phyloP scores from a whole-genome alignment of 2,888 invertebrate genomes.

The Meganola albula region DNA sequence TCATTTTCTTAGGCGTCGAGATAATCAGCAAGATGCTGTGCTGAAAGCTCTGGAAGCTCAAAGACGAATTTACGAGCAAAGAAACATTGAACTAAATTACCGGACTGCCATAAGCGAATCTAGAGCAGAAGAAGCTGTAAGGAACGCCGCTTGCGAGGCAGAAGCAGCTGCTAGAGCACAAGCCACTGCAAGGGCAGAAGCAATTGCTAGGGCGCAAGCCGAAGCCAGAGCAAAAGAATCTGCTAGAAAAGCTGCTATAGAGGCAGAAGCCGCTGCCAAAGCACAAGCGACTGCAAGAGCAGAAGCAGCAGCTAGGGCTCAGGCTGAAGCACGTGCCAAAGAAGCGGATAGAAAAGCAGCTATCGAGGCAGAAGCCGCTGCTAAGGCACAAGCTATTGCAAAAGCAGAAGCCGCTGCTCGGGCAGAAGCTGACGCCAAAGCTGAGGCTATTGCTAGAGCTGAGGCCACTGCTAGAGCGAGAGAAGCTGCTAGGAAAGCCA shows the following conservation, averaged over 20 bases:
- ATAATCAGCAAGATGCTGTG: too few relatives aligned
- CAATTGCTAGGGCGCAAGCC: not conserved
- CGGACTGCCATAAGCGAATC: too few relatives aligned
- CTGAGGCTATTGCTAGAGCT: not conserved
- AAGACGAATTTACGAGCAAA: too few relatives aligned
- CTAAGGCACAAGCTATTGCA: not conserved
- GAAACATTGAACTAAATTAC: too few relatives aligned
- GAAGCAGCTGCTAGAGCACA: not conserved
- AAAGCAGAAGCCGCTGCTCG: not conserved
- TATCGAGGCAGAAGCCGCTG: not conserved
- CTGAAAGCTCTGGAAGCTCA: too few relatives aligned
- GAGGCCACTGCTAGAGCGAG: not conserved
- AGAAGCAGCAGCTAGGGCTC: constrained; percentile 9
- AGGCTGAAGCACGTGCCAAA: not conserved
- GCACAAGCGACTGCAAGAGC: constrained; percentile 10
- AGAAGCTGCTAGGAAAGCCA: not conserved
- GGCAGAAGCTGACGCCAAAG: not conserved
- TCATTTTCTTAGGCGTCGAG: too few relatives aligned
- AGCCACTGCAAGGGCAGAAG: not conserved
- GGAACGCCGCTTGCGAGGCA: too few relatives aligned
- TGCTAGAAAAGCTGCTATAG: not conserved
- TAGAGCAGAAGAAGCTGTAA: too few relatives aligned
- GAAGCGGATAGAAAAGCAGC: not conserved
- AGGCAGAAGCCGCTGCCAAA: constrained; percentile 13
- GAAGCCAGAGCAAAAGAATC: not conserved